These are phyloP conservation scores for Papilio helenus DNA, from an alignment of 1,140 invertebrate genomes.

Conservation along the genomic window DNA sequence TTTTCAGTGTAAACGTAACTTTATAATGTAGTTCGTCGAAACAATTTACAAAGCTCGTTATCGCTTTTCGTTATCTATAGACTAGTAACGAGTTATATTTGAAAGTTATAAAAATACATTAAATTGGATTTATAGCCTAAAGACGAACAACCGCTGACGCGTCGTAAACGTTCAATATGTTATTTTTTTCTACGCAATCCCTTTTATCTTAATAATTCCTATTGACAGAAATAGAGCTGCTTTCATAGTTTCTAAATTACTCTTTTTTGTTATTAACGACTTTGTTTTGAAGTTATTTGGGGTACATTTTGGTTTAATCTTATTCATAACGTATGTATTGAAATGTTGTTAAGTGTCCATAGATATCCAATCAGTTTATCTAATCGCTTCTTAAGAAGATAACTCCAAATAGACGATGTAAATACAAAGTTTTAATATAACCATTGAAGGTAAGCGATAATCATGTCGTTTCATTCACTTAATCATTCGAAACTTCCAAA, in stretches of 20 bases:
- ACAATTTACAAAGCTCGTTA: slow-evolving; percentile 44
- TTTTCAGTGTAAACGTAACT: not conserved
- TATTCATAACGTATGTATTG: not conserved
- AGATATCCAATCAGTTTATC: not conserved
- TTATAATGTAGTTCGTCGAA: slow-evolving; percentile 36
- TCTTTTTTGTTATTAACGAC: slow-evolving; percentile 7
- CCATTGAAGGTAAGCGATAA: not conserved
- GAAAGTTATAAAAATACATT: slow-evolving; percentile 47
- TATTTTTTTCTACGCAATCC: not conserved
- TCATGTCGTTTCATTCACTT: slow-evolving; percentile 13
- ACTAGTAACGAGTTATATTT: slow-evolving; percentile 40
- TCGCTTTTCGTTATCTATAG: slow-evolving; percentile 42
- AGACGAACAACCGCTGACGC: slow-evolving; percentile 26
- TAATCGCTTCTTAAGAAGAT: not conserved
- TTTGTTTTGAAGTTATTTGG: slow-evolving; percentile 15
- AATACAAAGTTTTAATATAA: slow-evolving; percentile 5
- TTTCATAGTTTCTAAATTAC: slow-evolving; percentile 17
- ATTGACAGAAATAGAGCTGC: slow-evolving; percentile 37
- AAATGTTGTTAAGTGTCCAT: not conserved
- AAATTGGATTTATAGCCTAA: slow-evolving; percentile 30
- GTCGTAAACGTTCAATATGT: not conserved
- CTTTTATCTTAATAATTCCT: slow-evolving; percentile 40
- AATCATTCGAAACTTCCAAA: slow-evolving; percentile 43
- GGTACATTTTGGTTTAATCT: not conserved
- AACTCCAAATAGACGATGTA: not conserved